Percentiles rank a stretch among this genome's conserved stretches.
These are phyloP conservation scores for Ovis aries DNA, from an alignment of 2,113 vertebrate species.

Conservation along the genomic window DNA sequence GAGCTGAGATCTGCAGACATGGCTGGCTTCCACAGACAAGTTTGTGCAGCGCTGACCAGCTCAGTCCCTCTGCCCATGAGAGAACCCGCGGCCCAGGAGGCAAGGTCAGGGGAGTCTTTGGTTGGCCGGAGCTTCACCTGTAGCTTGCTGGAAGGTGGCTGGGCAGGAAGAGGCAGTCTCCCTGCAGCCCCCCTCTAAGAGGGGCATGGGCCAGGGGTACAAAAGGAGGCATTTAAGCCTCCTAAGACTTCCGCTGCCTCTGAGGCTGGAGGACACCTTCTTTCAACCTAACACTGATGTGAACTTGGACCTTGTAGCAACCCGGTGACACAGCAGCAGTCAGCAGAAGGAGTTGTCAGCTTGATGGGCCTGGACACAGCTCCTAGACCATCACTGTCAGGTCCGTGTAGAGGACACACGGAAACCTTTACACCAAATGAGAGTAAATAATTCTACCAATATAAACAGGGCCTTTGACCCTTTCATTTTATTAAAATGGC, in stretches of 20 bases:
- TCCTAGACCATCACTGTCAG: neutral
- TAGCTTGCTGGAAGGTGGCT: neutral
- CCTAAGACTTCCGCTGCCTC: constrained; percentile 49
- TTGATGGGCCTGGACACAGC: neutral
- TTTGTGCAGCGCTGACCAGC: neutral
- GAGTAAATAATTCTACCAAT: constrained; percentile 75
- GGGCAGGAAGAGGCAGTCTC: neutral
- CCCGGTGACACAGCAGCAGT: neutral
- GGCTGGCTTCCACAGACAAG: neutral
- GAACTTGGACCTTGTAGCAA: neutral
- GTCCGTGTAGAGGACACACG: constrained; percentile 68
- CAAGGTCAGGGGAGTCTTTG: neutral
- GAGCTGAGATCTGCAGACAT: neutral
- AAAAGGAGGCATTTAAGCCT: neutral
- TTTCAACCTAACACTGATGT: neutral
- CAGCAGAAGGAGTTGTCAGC: neutral
- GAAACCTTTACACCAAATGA: constrained; percentile 75
- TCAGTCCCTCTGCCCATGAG: neutral
- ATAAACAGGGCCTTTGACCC: constrained; percentile 78
- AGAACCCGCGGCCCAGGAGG: fast-evolving
- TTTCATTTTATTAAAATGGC: constrained; percentile 83
- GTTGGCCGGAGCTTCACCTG: neutral
- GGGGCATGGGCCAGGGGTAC: neutral
- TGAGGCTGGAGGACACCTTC: neutral
- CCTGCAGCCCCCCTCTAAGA: neutral